These are phyloP conservation scores for Halichoeres trimaculatus DNA, from an alignment of 2,113 vertebrate genomes.

Conservation along the genomic window DNA sequence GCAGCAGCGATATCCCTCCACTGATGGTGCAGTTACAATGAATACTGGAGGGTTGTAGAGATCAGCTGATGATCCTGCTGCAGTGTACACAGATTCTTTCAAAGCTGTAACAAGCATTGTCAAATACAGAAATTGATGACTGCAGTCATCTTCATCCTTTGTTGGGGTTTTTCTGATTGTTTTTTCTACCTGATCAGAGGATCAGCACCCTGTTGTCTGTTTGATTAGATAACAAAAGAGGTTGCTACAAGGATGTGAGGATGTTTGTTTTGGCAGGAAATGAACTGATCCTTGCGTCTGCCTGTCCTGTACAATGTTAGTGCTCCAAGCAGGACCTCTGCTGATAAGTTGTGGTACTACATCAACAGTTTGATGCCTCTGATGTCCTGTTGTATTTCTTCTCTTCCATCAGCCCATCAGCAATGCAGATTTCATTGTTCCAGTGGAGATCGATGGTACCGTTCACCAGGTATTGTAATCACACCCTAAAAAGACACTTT, in stretches of 20 bases:
- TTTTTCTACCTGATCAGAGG: background rate
- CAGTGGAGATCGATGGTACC: constrained; percentile 98
- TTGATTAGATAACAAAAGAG: constrained; percentile 1
- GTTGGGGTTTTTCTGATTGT: no score
- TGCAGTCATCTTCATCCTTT: background rate
- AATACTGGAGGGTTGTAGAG: background rate
- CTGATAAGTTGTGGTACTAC: constrained; percentile 46
- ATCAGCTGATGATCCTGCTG: background rate
- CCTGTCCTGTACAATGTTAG: background rate
- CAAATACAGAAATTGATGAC: background rate
- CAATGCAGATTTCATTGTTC: constrained; percentile 99
- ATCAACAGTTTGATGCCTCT: background rate
- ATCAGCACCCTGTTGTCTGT: background rate
- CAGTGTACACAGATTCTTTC: background rate
- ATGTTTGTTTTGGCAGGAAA: constrained; percentile 37
- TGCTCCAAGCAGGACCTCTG: constrained; percentile 62
- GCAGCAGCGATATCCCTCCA: background rate
- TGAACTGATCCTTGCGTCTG: background rate
- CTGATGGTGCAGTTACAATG: background rate
- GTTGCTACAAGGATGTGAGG: background rate
- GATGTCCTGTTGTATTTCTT: constrained; percentile 45
- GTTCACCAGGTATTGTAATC: constrained; percentile 92
- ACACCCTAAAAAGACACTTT: background rate
- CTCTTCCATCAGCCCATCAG: constrained; percentile 94
- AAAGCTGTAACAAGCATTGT: background rate